Evolutionary conservation across 2,888 invertebrate species (phyloP), one percentile per base, ranked within the genome.

Genomic region (Torymus tubicola): DNA sequence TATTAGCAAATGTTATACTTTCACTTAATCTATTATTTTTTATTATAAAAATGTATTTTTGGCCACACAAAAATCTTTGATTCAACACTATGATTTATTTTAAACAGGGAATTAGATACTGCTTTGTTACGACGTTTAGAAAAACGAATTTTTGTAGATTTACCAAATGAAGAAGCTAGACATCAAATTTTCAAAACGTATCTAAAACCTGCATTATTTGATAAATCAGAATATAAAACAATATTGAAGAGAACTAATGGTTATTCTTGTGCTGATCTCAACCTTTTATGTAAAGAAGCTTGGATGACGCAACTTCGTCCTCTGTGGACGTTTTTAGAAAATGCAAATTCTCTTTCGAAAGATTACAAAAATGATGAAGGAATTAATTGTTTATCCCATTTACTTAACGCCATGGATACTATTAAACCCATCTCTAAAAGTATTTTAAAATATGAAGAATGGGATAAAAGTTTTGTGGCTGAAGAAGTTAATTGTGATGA

Each of bases 241-340:
- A 86, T 95, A 84, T 92, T 94, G 0, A 85, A 89, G 4, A 88
- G 91, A 74, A 96, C 96, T 0, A 93, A 94, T 14, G 94, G 95
- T 3, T 98, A 96, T 88, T 97, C 98, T 0, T 97, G 97, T 0
- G 96, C 97, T 13, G 98, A 98, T 88, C 94, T 98, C 69, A 95
- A 95, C 86, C 91, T 96, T 83, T 94, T 96, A 52, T 97, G 97
- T 89, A 98, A 98, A 90, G 97, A 98, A 92, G 95, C 96, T 0
- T 94, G 96, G 78, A 97, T 98, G 96, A 92, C 93, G 50, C 93
- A 94, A 42, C 93, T 97, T 31, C 93, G 97, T 87, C 95, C 94
- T 86, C 92, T 94, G 85, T 93, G 93, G 87, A 85, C 89, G 55
- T 87, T 89, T 14, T 86, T 94, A 60, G 93, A 93, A 82, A 82